Evolutionary conservation across 2,888 invertebrate genomes (phyloP), one percentile per base, ranked within the genome.

Genomic region (Lochmaea capreae): DNA sequence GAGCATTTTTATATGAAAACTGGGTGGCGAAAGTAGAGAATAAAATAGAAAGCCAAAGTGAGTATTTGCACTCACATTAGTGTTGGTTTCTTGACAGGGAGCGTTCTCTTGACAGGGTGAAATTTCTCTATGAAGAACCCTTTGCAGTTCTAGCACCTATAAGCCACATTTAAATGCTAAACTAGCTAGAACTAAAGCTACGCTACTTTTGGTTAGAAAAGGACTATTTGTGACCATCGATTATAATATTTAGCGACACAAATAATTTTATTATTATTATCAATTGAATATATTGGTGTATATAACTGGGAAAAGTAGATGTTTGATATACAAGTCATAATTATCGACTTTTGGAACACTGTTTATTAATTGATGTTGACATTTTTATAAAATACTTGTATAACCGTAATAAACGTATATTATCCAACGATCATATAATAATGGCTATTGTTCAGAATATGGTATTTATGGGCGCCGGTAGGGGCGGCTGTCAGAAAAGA

Each of bases 71-170:
- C 86, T 86, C 85, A 86, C 86, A 80, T 86, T 83, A 81, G 80
- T 81, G 79, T 81, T 81, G 78, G 81, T 78, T 72, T 80, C 79
- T 77, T 78, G 79, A 77, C 80, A 76, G 74, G 79, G 79, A 79
- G 79, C 78, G 76, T 81, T 81, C 80, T 84, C 83, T 81, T 82
- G 82, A 77, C 81, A 80, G 81, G 84, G 81, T 77, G 85, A 81
- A 76, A 83, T 84, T 80, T 86, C 85, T 75, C 84, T 83, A 79
- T 85, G 86, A 80, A 86, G 85, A 81, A 85, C 84, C 85, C 82
- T 85, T 82, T 85, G 85, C 81, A 86, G 84, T 82, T 86, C 85
- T 85, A 86, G 84, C 83, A 86, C 86, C 86, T 86, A 86, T 84
- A 86, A 86, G 85, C 85, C 83, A 85, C 84, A 85, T 82, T 81